These are phyloP conservation scores for Neoarius graeffei DNA, from an alignment of 2,113 vertebrate species.

Conservation along the genomic window DNA sequence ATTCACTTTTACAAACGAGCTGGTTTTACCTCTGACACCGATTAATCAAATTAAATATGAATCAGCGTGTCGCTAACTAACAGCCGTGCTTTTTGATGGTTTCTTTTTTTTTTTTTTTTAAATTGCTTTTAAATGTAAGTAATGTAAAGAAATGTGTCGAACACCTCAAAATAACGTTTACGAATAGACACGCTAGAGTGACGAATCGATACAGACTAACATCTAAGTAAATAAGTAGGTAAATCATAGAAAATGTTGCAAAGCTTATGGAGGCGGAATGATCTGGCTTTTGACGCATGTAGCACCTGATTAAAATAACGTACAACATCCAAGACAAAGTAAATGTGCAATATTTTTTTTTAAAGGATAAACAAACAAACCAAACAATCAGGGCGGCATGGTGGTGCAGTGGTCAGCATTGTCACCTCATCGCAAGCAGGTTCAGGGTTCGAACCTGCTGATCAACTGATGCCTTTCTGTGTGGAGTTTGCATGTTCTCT, in stretches of 20 bases:
- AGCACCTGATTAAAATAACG: conserved; percentile 59
- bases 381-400: too few species aligned
- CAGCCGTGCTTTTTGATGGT: neutral
- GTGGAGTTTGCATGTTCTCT: too few species aligned
- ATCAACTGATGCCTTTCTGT: too few species aligned
- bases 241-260: conserved; percentile 76
- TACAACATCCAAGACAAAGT: conserved; percentile 65
- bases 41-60: conserved; percentile 60
- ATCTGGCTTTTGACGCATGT: conserved; percentile 68
- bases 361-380: conserved; percentile 1
- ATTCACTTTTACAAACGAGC: conserved; percentile 72
- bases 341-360: conserved; percentile 50
- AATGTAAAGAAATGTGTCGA: conserved; percentile 61
- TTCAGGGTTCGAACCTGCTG: too few species aligned
- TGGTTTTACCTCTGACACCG: conserved; percentile 54
- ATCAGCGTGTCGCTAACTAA: conserved; percentile 41
- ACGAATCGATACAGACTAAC: conserved; percentile 70
- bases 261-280: conserved; percentile 70
- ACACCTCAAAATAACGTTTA: conserved; percentile 67
- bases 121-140: conserved; percentile 65
- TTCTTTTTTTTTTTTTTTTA: conserved; percentile 47
- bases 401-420: too few species aligned
- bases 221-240: conserved; percentile 73
- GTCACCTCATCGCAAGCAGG: too few species aligned
- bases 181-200: conserved; percentile 56